phyloP scores from a whole-genome alignment of 2,113 vertebrate genomes.

The Xiphophorus hellerii region DNA sequence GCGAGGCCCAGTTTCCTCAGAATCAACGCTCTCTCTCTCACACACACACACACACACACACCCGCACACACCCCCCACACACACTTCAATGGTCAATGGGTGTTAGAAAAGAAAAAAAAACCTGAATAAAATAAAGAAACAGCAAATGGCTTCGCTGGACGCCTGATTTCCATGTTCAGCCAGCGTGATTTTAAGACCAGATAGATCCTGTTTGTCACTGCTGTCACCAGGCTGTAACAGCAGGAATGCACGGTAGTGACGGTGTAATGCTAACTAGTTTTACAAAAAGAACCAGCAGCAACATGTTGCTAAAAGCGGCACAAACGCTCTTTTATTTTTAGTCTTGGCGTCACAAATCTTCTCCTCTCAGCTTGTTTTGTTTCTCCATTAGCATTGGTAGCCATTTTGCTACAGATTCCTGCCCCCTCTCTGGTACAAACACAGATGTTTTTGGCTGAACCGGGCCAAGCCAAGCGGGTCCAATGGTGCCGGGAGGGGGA shows the following conservation, averaged over 20 bases:
- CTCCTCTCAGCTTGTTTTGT: not conserved
- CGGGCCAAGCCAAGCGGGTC: slow-evolving; percentile 33
- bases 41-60: slow-evolving; percentile 22
- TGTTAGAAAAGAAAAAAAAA: not conserved
- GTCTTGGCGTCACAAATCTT: slow-evolving; percentile 12
- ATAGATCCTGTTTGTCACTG: slow-evolving; percentile 14
- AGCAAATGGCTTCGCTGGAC: slow-evolving; percentile 7
- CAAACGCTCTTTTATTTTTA: slow-evolving; percentile 31
- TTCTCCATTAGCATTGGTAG: not conserved
- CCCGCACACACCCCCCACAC: slow-evolving; percentile 29
- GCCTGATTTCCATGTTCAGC: not conserved
- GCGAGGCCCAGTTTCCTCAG: slow-evolving; percentile 71
- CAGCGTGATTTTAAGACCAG: slow-evolving; percentile 10
- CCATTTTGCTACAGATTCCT: not conserved
- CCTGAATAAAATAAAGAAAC: slow-evolving; percentile 7
- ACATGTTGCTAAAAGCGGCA: slow-evolving; percentile 5
- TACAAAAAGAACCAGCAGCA: not conserved
- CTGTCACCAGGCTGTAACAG: slow-evolving; percentile 55
- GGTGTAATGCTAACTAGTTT: slow-evolving; percentile 21
- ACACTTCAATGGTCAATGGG: not conserved
- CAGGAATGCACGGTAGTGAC: slow-evolving; percentile 41
- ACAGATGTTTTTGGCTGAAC: slow-evolving; percentile 3
- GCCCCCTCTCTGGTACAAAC: not conserved
- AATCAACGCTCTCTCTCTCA: not conserved
- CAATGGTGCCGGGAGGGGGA: slow-evolving; percentile 34